These are phyloP conservation scores for Remorina albescens DNA, from an alignment of 2,797 vertebrate genomes.

Conservation along the genomic window DNA sequence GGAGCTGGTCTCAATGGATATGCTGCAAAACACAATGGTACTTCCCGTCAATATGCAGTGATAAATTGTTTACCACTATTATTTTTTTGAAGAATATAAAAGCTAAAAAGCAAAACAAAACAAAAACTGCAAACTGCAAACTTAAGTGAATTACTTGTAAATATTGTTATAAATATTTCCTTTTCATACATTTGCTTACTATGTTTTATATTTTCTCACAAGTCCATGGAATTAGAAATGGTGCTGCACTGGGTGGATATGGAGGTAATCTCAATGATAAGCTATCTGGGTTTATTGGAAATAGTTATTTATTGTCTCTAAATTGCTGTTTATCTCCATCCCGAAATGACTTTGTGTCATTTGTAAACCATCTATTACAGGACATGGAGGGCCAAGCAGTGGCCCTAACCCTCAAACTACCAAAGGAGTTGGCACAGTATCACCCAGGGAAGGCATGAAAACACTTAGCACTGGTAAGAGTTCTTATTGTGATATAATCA, in stretches of 20 bases:
- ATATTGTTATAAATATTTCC: too few relatives aligned
- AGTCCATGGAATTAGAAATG: slow-evolving; percentile 62
- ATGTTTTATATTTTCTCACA: background rate
- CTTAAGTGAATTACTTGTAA: too few relatives aligned
- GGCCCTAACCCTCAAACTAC: slow-evolving; percentile 41
- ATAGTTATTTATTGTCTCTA: background rate
- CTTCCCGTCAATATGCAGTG: background rate
- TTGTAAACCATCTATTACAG: slow-evolving; percentile 25
- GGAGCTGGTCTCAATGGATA: slow-evolving; percentile 50
- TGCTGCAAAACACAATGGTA: slow-evolving; percentile 58
- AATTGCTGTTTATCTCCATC: background rate
- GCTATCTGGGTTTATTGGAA: slow-evolving; percentile 1
- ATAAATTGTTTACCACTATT: background rate
- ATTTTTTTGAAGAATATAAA: background rate
- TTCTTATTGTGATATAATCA: background rate
- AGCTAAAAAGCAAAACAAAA: background rate
- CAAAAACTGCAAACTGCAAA: too few relatives aligned
- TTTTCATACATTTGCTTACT: background rate
- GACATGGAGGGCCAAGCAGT: slow-evolving; percentile 21
- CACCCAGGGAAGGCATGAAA: slow-evolving; percentile 38
- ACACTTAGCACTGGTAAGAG: slow-evolving; percentile 30
- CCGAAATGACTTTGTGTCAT: background rate
- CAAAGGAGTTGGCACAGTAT: slow-evolving; percentile 61
- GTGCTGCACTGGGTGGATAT: slow-evolving; percentile 52
- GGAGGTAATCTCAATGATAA: slow-evolving; percentile 49